Evolutionary conservation across 30 jellyfish, hydroid and myxozoan species (phyloP), one percentile per base, ranked within the genome.

Genomic region (Turritopsis dohrnii): DNA sequence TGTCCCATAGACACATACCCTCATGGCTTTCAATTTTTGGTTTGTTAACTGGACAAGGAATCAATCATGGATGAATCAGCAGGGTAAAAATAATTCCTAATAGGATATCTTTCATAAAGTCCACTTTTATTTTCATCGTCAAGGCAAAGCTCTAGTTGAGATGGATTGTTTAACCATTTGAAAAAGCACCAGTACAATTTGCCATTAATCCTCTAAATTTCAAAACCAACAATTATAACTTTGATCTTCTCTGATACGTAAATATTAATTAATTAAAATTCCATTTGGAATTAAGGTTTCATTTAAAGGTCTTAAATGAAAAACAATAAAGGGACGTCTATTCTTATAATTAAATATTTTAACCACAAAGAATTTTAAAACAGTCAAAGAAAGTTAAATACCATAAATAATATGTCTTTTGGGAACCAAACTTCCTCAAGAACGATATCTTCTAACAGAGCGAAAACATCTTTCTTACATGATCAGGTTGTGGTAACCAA

Each of bases 1-100:
- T 1, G 97, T 89, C 9, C 99, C 99, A n/a, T 93, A 95, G 96
- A 87, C 99, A 94, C 22, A 94, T 76, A 1, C 99, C 99, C 54
- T 97, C 99, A 72, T 85, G 71, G 18, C 90, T 89, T 7, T 69
- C 83, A 81, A 86, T 87, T 27, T 82, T 72, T 1, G 99, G 99
- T 19, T 89, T 88, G 80, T 71, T 73, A 53, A 74, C 93, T 19
- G 99, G 97, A 66, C 99, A 89, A 13, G 97, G 99, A 69, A 29
- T 28, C 8, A 97, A 96, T 66, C n/a, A 81, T 69, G 53, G 83
- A 66, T 28, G 99, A 88, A 28, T 97, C 99, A 66, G 82, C 86
- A 18, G 88, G 86, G 88, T 97, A 94, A 84, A 86, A 94, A 52
- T 71, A 94, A 8, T 97, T 97, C 16, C 99, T 97, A 54, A 91